Percentiles rank a stretch among this genome's conserved stretches.
Conservation (phyloP, 2,797 vertebrate species). For the Sus cebifrons region DNA sequence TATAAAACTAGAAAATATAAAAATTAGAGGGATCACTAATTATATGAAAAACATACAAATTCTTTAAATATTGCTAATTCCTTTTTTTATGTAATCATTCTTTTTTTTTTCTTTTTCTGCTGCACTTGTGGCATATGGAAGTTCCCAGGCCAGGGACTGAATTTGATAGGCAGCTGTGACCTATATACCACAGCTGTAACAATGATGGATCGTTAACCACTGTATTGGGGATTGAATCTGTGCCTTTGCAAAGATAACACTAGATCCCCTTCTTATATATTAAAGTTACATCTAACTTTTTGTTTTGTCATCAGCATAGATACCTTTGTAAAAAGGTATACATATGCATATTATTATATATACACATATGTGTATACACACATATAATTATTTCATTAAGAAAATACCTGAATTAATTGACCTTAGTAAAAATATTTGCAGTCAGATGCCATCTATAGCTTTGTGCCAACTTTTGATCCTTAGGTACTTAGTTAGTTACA, state of each 20-base stretch:
- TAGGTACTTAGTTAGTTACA: not conserved
- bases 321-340: not conserved
- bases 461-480: not conserved
- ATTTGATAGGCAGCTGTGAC: too few species aligned
- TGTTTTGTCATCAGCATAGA: not conserved
- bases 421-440: not conserved
- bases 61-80: not conserved
- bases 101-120: not conserved
- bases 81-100: not conserved
- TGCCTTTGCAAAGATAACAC: too few species aligned
- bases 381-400: not conserved
- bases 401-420: slow-evolving; percentile 35
- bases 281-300: not conserved
- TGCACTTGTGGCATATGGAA: too few species aligned
- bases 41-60: not conserved
- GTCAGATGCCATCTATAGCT: not conserved
- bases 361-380: fast-evolving
- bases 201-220: too few species aligned
- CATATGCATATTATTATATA: not conserved
- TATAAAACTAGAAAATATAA: not conserved
- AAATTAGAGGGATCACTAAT: not conserved
- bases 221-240: too few species aligned
- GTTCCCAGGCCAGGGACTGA: too few species aligned
- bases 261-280: not conserved
- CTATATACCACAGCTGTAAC: too few species aligned